These are phyloP conservation scores for Atractosteus spatula DNA, from an alignment of 2,113 vertebrate species.

Conservation along the genomic window DNA sequence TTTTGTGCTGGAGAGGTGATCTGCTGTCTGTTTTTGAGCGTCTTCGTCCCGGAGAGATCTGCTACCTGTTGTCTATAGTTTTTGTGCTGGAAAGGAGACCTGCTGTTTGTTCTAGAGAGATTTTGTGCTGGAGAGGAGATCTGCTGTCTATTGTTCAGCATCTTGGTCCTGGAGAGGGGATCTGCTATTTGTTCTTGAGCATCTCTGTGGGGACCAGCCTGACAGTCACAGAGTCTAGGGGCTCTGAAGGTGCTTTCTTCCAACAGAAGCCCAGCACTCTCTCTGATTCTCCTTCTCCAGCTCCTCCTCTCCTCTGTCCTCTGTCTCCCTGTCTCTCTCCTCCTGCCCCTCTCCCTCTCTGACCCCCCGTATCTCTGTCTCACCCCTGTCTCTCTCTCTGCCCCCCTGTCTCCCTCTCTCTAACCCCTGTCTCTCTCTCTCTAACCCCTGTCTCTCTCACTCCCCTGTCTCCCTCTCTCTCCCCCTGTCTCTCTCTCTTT, in stretches of 20 bases:
- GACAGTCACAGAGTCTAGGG: background rate
- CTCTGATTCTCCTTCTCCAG: background rate
- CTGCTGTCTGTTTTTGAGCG: no score
- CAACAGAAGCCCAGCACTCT: background rate
- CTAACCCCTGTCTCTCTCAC: background rate
- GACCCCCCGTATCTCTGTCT: background rate
- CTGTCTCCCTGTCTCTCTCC: background rate
- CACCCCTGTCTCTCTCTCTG: background rate
- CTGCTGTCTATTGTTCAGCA: no score
- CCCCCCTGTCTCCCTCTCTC: background rate
- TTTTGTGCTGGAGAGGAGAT: no score
- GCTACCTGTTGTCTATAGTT: no score
- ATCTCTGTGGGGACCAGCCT: background rate
- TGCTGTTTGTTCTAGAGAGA: no score
- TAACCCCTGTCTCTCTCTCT: slow-evolving; percentile 2
- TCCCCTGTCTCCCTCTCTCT: background rate
- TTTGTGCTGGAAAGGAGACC: no score
- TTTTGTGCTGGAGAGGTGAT: no score
- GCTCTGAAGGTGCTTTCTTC: no score
- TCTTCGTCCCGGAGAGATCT: no score
- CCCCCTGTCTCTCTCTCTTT: background rate
- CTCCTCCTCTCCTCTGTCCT: background rate
- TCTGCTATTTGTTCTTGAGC: no score
- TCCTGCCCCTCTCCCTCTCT: background rate
- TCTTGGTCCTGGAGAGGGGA: no score